phyloP scores from a whole-genome alignment of 2,888 invertebrate genomes.

The Pammene fasciana region DNA sequence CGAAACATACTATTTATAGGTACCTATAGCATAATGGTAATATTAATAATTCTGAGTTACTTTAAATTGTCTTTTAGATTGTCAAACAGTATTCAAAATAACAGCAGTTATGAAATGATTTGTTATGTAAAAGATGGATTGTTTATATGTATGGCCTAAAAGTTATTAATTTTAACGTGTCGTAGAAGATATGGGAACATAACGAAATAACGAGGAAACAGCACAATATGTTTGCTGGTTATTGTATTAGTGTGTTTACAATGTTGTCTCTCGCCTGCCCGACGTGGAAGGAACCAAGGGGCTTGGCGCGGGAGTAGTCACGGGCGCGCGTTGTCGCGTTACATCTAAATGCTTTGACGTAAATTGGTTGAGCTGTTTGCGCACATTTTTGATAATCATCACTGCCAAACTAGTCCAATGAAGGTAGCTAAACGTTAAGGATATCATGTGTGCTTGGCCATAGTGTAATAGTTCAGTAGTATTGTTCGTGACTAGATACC shows the following conservation, averaged over 20 bases:
- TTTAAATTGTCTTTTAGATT: constrained; percentile 34
- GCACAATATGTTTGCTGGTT: constrained; percentile 18
- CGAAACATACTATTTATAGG: constrained; percentile 40
- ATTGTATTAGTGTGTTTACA: constrained; percentile 24
- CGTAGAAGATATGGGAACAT: constrained; percentile 46
- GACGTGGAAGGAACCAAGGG: constrained; percentile 6
- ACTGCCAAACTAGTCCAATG: constrained; percentile 18
- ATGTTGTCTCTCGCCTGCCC: constrained; percentile 7
- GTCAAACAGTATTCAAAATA: constrained; percentile 35
- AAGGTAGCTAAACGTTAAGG: constrained; percentile 14
- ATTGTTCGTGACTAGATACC: not conserved
- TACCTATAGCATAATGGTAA: constrained; percentile 39
- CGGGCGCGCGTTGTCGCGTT: not conserved
- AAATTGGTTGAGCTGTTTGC: constrained; percentile 9
- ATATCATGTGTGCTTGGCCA: constrained; percentile 4
- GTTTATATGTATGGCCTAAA: constrained; percentile 39
- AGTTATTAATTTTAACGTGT: constrained; percentile 21
- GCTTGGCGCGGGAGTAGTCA: not conserved
- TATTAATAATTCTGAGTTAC: constrained; percentile 34
- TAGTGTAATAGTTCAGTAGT: not conserved
- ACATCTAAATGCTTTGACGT: constrained; percentile 7
- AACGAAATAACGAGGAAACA: constrained; percentile 46
- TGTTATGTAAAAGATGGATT: constrained; percentile 32
- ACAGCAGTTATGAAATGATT: constrained; percentile 27
- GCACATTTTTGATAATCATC: not conserved